These are phyloP conservation scores for Yponomeuta sedellus DNA, from an alignment of 2,888 invertebrate genomes.

Conservation along the genomic window DNA sequence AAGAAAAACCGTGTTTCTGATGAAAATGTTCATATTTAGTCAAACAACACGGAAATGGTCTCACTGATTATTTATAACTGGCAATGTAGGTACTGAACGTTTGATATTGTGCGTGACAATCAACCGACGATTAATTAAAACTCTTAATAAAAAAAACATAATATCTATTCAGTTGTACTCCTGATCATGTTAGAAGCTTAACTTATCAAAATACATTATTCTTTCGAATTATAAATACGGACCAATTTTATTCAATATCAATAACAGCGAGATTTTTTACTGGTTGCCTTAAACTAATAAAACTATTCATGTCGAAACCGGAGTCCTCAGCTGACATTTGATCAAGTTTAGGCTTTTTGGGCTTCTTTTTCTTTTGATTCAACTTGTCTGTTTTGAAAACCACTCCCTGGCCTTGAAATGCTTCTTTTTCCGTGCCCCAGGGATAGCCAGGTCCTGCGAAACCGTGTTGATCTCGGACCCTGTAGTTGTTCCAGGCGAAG, in stretches of 20 bases:
- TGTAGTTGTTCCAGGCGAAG: constrained; percentile 52
- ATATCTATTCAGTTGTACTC: no score
- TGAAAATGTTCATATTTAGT: no score
- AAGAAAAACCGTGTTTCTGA: no score
- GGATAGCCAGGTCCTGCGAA: constrained; percentile 37
- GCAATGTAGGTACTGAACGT: no score
- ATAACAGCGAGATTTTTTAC: not conserved
- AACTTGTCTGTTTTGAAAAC: constrained; percentile 23
- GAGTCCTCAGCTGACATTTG: not conserved
- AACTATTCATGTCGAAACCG: not conserved
- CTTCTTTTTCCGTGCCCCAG: constrained; percentile 32
- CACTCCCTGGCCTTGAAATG: constrained; percentile 51
- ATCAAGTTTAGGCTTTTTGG: constrained; percentile 13
- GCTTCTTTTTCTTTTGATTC: constrained; percentile 20
- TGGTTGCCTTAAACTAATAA: not conserved
- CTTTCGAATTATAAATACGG: not conserved
- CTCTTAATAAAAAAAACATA: no score
- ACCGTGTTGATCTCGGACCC: constrained; percentile 43
- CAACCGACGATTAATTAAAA: no score
- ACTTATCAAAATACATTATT: no score
- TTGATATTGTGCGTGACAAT: no score
- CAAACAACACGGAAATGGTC: no score
- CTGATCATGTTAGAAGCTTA: not conserved
- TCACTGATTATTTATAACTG: no score
- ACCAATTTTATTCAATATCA: not conserved